A percentile compares a stretch with the other conserved stretches of the same genome.
These are phyloP conservation scores for Prunella strophiata DNA, from an alignment of 2,797 vertebrate species.

Conservation along the genomic window DNA sequence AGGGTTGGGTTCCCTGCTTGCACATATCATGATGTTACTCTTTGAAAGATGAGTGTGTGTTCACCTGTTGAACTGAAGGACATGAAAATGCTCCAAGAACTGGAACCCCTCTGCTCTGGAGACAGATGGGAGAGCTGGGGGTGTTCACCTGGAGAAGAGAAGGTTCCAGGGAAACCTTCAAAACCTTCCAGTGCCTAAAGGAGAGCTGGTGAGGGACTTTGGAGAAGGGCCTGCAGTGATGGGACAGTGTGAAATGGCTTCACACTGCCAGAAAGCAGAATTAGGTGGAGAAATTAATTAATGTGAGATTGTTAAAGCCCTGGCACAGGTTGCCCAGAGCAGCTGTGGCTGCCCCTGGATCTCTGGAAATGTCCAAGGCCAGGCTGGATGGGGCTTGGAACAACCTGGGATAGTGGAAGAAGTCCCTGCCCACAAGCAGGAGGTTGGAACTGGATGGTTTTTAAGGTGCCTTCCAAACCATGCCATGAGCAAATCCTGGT, in stretches of 20 bases:
- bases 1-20: background rate
- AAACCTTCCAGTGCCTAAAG: background rate
- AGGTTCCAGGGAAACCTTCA: background rate
- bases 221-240: background rate
- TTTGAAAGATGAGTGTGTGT: background rate
- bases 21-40: accelerated
- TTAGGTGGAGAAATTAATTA: background rate
- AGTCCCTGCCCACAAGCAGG: background rate
- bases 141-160: background rate
- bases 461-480: background rate
- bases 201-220: background rate
- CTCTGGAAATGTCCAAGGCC: background rate
- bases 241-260: background rate
- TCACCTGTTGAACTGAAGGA: background rate
- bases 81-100: accelerated
- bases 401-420: accelerated
- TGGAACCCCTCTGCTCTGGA: background rate
- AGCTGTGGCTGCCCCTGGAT: background rate
- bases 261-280: background rate
- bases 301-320: background rate
- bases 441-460: accelerated
- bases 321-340: background rate
- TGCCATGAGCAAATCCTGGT: background rate
- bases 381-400: accelerated
- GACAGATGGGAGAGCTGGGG: background rate